These are phyloP conservation scores for Falco berigora DNA, from an alignment of 2,797 vertebrate species.

Conservation along the genomic window DNA sequence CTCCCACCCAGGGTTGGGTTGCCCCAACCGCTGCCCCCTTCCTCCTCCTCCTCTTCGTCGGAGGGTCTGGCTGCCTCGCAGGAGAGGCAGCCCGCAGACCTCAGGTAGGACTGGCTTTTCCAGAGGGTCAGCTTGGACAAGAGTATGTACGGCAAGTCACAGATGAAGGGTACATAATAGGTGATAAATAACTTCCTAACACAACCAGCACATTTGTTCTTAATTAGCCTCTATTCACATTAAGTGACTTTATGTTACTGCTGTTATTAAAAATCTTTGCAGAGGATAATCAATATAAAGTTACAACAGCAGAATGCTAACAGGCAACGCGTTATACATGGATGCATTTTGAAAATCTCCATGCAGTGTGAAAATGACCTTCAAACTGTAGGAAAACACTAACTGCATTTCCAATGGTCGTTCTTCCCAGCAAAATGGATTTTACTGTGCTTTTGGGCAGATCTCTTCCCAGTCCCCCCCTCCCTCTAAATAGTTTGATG, in stretches of 20 bases:
- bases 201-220: neutral
- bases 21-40: neutral
- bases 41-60: neutral
- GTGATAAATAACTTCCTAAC: conserved; percentile 19
- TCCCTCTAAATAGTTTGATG: neutral
- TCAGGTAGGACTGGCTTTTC: neutral
- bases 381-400: conserved; percentile 3
- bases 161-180: neutral
- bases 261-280: conserved; percentile 37
- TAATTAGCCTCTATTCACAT: conserved; percentile 31
- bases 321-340: neutral
- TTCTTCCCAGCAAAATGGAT: neutral
- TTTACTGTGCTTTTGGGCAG: neutral
- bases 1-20: conserved; percentile 4
- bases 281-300: conserved; percentile 5
- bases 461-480: neutral
- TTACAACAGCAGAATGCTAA: conserved; percentile 11
- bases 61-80: neutral
- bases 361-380: conserved; percentile 41
- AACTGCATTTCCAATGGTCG: neutral
- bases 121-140: neutral
- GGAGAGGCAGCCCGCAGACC: neutral
- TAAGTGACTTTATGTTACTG: neutral
- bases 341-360: neutral
- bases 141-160: neutral